Base-by-base conservation (phyloP, 2,113 vertebrate genomes). In the Eira barbara region DNA sequence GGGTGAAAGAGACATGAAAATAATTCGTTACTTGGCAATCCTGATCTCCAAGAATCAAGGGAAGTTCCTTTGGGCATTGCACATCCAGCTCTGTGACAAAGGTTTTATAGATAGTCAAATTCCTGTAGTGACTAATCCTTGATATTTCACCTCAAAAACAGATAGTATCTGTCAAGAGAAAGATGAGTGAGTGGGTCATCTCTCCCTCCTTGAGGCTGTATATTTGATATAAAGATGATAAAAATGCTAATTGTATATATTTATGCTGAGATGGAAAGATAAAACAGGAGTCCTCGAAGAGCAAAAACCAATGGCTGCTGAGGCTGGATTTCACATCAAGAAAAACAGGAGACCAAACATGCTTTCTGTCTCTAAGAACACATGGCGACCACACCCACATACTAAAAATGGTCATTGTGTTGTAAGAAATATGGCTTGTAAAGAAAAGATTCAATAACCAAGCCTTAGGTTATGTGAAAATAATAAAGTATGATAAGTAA, bases 401-500 rank as follows among this genome's bases (percentile, higher is more conserved):
- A 71, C 67, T 47, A 42, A 89, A 87, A 92, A 52, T 91, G 88
- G n/a, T 67, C 34, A 23, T 27, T 39, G 2, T 52, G 4, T 76
- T 89, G 2, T n/a, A 74, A 59, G 45, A 91, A 79, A 47, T 59
- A 49, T 20, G 65, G 2, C 61, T 73, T 57, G 71, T 69, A 91
- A 39, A 87, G 47, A 89, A 73, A 39, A 97, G 34, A 86, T 52
- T 63, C 23, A 10, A 67, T 92, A 95, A 96, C 42, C 5, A 74
- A 89, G 49, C 39, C 23, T 86, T 45, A 7, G n/a, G 34, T 71
- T 91, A 39, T n/a, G 3, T 85, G 39, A 90, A 86, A 95, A 73
- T 82, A 93, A 89, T 95, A 42, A 84, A 94, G 20, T 10, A 10
- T 39, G 86, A 84, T 83, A 57, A 96, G 71, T 95, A 88, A 94